These are phyloP conservation scores for Ophraella communa DNA, from an alignment of 2,888 invertebrate species.

Conservation along the genomic window DNA sequence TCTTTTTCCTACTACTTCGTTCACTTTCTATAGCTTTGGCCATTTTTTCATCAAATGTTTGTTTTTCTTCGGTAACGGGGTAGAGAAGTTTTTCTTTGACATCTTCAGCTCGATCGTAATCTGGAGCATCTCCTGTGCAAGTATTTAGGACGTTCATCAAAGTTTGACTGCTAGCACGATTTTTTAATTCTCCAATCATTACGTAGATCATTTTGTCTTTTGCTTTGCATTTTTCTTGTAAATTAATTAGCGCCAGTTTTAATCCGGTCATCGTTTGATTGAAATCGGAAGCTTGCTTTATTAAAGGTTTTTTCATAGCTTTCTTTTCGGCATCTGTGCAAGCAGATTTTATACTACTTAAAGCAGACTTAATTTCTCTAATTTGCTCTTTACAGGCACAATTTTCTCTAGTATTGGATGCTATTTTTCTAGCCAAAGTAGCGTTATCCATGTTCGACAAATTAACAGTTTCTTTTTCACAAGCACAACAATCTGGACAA, in stretches of 20 bases:
- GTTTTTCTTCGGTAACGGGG: conserved; percentile 27
- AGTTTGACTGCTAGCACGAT: conserved; percentile 43
- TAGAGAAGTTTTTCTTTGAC: conserved; percentile 31
- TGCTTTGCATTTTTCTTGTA: conserved; percentile 53
- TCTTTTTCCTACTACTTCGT: conserved; percentile 16
- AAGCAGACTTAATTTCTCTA: conserved; percentile 42
- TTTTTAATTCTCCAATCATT: conserved; percentile 51
- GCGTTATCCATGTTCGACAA: conserved; percentile 35
- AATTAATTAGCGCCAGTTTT: conserved; percentile 49
- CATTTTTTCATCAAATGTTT: conserved; percentile 23
- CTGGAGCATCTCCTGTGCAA: conserved; percentile 33
- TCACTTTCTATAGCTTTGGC: conserved; percentile 29
- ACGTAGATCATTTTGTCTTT: conserved; percentile 54
- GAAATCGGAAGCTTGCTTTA: conserved; percentile 45
- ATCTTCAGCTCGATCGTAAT: conserved; percentile 41
- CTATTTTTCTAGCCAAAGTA: conserved; percentile 37
- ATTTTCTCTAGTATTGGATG: conserved; percentile 38
- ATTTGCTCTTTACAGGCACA: conserved; percentile 45
- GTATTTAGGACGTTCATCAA: conserved; percentile 40
- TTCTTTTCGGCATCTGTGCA: conserved; percentile 46
- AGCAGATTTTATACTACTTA: conserved; percentile 45
- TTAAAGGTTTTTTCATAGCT: conserved; percentile 37
- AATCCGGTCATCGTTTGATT: conserved; percentile 50
- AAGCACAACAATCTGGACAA: conserved; percentile 24
- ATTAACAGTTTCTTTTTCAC: conserved; percentile 8